Evolutionary conservation across 2,797 vertebrate genomes (phyloP), one percentile per base, ranked within the genome.

Genomic region (Kryptolebias ocellatus): DNA sequence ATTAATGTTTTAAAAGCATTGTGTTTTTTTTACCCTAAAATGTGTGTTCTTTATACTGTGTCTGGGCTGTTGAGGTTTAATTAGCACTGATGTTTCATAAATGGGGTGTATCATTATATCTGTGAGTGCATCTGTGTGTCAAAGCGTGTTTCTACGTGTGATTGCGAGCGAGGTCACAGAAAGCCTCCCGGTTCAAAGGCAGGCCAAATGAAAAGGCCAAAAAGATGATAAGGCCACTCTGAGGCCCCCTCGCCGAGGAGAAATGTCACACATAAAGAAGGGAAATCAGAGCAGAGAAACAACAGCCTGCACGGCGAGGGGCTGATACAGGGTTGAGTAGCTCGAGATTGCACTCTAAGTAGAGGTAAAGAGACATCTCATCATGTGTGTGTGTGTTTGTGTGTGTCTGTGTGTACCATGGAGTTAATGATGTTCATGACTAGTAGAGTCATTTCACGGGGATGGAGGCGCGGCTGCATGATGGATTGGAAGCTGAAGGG

Each of bases 271-370:
- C 74, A 85, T 87, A 84, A 93, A 91, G 90, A 92, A 92, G 90
- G 87, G 83, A 87, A 87, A 90, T 89, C 86, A 80, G 82, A 72
- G 80, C 81, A 80, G 80, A 90, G 92, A 91, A 92, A 93, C 92
- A 94, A 94, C 92, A 83, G 83, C 68, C 44, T 87, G 81, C 81
- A 77, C 70, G 70, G 78, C 68, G 80, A 88, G 90, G 82, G 89
- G 86, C 86, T 83, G 90, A 87, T 87, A 90, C 86, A 75, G 59
- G 86, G 84, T 93, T 93, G 94, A 95, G 93, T 92, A 93, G 89
- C 83, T 88, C 78, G 85, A 93, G 93, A 95, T 94, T 94, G 92
- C 88, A 76, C 89, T 89, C 88, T 86, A 87, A 90, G 91, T 90
- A 90, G 83, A 86, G 79, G 80, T 86, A 92, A 93, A 93, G 89